Conservation (phyloP, 35 echinoderm and acorn worm species). For the Apostichopus californicus region DNA sequence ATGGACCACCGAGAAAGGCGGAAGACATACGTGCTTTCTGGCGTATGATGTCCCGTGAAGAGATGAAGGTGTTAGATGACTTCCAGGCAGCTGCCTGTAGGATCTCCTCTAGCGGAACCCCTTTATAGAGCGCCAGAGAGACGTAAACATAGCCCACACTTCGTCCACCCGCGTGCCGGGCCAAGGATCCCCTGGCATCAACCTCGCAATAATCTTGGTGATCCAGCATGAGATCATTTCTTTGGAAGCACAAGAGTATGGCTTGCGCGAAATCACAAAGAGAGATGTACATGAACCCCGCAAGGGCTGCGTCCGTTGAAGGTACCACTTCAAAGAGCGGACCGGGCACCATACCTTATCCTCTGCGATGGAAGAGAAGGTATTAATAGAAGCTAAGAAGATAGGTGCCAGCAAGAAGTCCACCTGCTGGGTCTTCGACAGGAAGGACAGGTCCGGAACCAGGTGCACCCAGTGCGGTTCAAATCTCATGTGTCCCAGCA, state of each 20-base stretch:
- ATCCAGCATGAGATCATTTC: slow-evolving; percentile 17
- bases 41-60: background rate
- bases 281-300: background rate
- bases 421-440: background rate
- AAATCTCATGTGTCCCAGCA: background rate
- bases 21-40: too few species aligned
- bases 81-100: slow-evolving; percentile 1
- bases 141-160: background rate
- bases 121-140: background rate
- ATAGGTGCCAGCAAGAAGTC: slow-evolving; percentile 1
- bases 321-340: background rate
- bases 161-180: background rate
- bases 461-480: background rate
- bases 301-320: background rate
- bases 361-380: background rate
- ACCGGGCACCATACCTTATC: slow-evolving; percentile 24
- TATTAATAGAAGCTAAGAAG: background rate
- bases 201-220: background rate
- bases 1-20: too few species aligned
- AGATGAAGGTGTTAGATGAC: background rate
- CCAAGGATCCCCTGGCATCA: background rate
- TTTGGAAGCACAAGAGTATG: background rate
- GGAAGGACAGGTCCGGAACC: background rate
- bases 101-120: slow-evolving; percentile 1
- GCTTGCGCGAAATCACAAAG: background rate